A percentile compares a stretch with the other conserved stretches of the same genome.
Evolutionary conservation across 2,797 vertebrate species (phyloP).

Genomic region (Perdix hodgsoniae): DNA sequence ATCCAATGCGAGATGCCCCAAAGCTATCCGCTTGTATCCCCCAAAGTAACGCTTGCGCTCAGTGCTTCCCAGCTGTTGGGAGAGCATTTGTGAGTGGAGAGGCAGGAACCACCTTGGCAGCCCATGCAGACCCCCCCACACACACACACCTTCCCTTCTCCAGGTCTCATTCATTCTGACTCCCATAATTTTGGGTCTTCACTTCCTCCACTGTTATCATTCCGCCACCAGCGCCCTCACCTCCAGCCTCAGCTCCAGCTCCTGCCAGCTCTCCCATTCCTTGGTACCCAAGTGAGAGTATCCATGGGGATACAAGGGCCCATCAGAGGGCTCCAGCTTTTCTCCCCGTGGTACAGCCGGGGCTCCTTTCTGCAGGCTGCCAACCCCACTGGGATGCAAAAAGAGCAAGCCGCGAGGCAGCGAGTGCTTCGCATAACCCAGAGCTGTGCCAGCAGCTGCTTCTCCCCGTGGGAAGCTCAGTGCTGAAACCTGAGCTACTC

Average conservation of each 20-base stretch:
- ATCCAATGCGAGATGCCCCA: not conserved
- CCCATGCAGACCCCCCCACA: not conserved
- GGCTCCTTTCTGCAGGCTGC: accelerated
- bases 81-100: not conserved
- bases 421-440: not conserved
- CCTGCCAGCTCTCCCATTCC: not conserved
- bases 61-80: not conserved
- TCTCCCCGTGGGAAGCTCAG: too few relatives aligned
- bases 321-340: not conserved
- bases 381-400: accelerated
- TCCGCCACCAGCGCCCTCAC: not conserved
- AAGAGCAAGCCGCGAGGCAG: not conserved
- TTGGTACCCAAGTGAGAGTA: not conserved
- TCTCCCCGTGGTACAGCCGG: accelerated
- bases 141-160: too few relatives aligned
- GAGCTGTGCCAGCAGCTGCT: not conserved
- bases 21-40: accelerated
- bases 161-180: not conserved
- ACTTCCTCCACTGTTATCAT: not conserved
- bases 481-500: not conserved
- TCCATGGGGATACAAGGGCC: not conserved
- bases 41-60: not conserved
- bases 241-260: not conserved
- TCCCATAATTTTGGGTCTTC: too few relatives aligned
- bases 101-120: not conserved